Evolutionary conservation across 2,888 invertebrate genomes (phyloP), one percentile per base, ranked within the genome.

Genomic region (Chymomyza fuscimana): DNA sequence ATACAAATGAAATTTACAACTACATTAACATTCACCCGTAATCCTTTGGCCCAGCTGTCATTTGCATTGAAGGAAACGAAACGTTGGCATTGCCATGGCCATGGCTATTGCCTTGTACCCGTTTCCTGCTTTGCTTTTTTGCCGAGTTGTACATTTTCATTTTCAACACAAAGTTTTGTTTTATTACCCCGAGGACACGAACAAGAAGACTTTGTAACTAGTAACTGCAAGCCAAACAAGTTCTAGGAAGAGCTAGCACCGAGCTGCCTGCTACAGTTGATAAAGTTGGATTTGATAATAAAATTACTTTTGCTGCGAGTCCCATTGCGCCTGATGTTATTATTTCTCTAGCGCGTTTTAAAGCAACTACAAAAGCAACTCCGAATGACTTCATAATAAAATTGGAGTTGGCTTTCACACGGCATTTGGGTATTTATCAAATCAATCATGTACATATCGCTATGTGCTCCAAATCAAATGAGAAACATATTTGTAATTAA

Each of bases 151-250:
- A 87, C 87, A 87, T 85, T 87, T 84, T 85, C 87, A 87, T 84
- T 84, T 84, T 87, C 86, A 82, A 80, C 86, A 84, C 87, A 84
- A 84, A 84, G 87, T 87, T 84, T 84, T 84, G 83, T 87, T 84
- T 84, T 84, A 84, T 84, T 84, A 84, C 83, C 83, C 83, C 70
- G 82, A 85, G 83, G 87, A 87, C 86, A 83, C 86, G 86, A 82
- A 87, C 82, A 87, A 6, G 15, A 29, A 86, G 83, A 84, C 83
- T 84, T 84, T 84, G 83, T 84, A 84, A 84, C 82, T 87, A 46
- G 40, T 46, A 46, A 46, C 40, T 84, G 87, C 83, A 84, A 87
- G 83, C 86, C 87, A 87, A 87, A 84, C 87, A 87, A 87, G 83
- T 84, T 82, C 22, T 25, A 25, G 25, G 77, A 50, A 63, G 52